Evolutionary conservation across 2,888 invertebrate species (phyloP).

Genomic region (Neelides folsomi): DNA sequence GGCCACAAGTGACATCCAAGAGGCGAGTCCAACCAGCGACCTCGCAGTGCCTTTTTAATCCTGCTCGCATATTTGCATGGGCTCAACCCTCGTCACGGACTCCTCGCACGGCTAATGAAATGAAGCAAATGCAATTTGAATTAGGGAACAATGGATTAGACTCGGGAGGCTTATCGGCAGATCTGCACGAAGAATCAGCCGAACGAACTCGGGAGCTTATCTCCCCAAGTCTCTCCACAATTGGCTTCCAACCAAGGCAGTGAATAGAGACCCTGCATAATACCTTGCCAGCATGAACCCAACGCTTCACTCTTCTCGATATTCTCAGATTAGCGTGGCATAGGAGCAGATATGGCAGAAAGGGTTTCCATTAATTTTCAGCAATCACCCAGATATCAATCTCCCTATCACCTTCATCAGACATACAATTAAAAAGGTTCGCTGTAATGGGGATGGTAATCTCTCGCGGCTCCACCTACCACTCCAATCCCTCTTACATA

Average conservation of each 20-base stretch:
- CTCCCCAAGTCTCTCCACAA: conserved; percentile 10
- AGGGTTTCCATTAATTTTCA: conserved; percentile 33
- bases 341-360: conserved; percentile 9
- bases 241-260: not conserved
- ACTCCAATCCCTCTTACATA: no score
- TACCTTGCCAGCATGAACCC: not conserved
- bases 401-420: conserved; percentile 28
- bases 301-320: no score
- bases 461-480: no score
- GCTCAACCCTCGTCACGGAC: no score
- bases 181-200: conserved; percentile 26
- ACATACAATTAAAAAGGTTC: conserved; percentile 32
- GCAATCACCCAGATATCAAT: conserved; percentile 32
- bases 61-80: no score
- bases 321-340: no score
- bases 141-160: conserved; percentile 31
- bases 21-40: no score
- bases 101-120: conserved; percentile 7
- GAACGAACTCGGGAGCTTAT: conserved; percentile 25
- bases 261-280: not conserved
- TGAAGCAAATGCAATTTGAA: conserved; percentile 33
- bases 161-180: conserved; percentile 23
- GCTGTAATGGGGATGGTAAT: conserved; percentile 6
- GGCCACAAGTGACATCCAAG: no score
- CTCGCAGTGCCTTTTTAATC: no score